Evolutionary conservation across 2,113 vertebrate species (phyloP), one percentile per base, ranked within the genome.

Genomic region (Ptyas mucosa): DNA sequence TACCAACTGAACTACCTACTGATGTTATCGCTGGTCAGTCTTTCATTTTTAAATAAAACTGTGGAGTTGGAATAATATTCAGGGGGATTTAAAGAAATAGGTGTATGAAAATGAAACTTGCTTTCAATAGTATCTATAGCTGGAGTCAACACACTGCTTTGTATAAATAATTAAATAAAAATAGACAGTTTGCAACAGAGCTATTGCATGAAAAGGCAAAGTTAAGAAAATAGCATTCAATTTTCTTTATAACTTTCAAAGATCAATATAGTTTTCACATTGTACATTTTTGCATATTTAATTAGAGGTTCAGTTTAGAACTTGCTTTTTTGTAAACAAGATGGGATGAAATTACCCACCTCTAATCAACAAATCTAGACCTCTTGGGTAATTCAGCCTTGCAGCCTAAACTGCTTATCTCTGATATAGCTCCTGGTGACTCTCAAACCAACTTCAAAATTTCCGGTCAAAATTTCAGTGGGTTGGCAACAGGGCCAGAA

Each of bases 1-100:
- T 9, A 51, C 87, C 89, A 64, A 95, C 97, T 9, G 92, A 96
- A 0, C 88, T 92, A 29, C 93, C 94, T 14, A 93, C 97, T 0
- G 26, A 0, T 8, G 0, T 26, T 88, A 0, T 0, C 53, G 1
- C 0, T 86, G 94, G 97, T 97, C 96, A 97, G 97, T 55, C 81
- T 89, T 3, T 39, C 29, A 87, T 26, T 87, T 93, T 88, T 3
- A 34, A 87, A 69, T 61, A 6, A 89, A 26, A 7, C 90, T n/a
- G 93, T 12, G 6, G 8, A 11, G 20, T 23, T 39, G 26, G 88
- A 75, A 26, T 23, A 75, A 0, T 89, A 34, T 52, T n/a, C 49
- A 95, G 90, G 89, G 69, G 89, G 0, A 46, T 55, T 92, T 26
- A 0, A 88, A 29, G 46, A n/a, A 57, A 49, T 26, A 90, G 7